Evolutionary conservation across 2,888 invertebrate species (phyloP).

Genomic region (Cerastoderma edule): DNA sequence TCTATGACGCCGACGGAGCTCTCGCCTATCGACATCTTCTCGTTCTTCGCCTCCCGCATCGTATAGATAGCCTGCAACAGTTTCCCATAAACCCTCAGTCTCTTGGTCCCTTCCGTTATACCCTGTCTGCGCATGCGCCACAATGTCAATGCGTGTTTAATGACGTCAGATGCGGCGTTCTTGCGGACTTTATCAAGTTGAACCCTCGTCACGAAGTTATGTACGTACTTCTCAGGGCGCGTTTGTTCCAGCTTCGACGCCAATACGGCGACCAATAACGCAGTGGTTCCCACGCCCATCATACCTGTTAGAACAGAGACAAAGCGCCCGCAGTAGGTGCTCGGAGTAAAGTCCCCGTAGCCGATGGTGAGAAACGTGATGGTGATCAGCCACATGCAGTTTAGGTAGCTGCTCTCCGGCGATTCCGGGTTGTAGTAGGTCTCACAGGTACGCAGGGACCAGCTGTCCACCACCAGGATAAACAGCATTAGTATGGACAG

Average conservation of each 20-base stretch:
- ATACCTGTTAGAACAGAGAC: slow-evolving; percentile 74
- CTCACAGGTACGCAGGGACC: slow-evolving; percentile 76
- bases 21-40: slow-evolving; percentile 70
- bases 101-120: slow-evolving; percentile 34
- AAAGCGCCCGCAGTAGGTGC: slow-evolving; percentile 74
- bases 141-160: slow-evolving; percentile 72
- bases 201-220: slow-evolving; percentile 74
- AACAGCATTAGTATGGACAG: slow-evolving; percentile 69
- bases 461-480: slow-evolving; percentile 70
- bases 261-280: slow-evolving; percentile 75
- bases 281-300: slow-evolving; percentile 76
- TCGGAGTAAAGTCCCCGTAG: slow-evolving; percentile 75
- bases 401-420: slow-evolving; percentile 63
- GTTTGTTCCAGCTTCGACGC: slow-evolving; percentile 77
- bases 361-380: slow-evolving; percentile 78
- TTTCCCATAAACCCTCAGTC: slow-evolving; percentile 68
- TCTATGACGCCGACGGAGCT: slow-evolving; percentile 73
- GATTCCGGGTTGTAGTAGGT: slow-evolving; percentile 68
- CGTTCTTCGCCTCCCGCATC: slow-evolving; percentile 74
- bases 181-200: slow-evolving; percentile 73
- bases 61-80: slow-evolving; percentile 67
- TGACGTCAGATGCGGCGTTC: slow-evolving; percentile 75
- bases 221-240: slow-evolving; percentile 77
- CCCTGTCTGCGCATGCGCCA: slow-evolving; percentile 70
- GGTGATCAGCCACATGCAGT: slow-evolving; percentile 76